Base-by-base conservation (phyloP, 37 sponge, comb jelly and placozoan genomes). In the Dysidea cf. avara region DNA sequence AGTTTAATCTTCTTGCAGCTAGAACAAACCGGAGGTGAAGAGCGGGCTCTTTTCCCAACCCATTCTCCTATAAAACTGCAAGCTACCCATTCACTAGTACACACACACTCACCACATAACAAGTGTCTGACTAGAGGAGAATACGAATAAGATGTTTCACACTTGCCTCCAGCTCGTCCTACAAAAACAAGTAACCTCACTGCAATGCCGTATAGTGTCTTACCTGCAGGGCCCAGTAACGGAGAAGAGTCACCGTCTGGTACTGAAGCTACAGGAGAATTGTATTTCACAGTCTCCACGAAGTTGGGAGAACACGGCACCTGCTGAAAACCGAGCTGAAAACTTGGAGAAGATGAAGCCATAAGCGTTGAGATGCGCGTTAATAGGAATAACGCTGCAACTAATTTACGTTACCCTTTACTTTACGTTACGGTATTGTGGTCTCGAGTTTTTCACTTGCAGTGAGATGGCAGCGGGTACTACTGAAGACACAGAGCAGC, bases 241-340 rank as follows among this genome's bases (percentile, higher is more conserved):
- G 59, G 31, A 56, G 30, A n/a, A n/a, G n/a, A 30, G 7, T 11
- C 37, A 39, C 3, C 29, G 33, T 80, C 81, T 51, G 81, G 81
- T 7, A 80, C 74, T 31, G 33, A 46, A 29, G 74, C 66, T n/a
- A 48, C 34, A 22, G 82, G 82, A 35, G 82, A 81, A 22, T 26
- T 68, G 56, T 49, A 38, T 66, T 31, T n/a, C 14, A 29, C 43
- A 32, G 60, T 28, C 29, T 29, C 18, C 53, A 40, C 71, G 4
- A 29, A 22, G 50, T 34, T 72, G 11, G 77, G 83, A 21, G 83
- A 76, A 29, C 64, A 40, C 2, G 83, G 83, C 4, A 83, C 83
- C 22, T 22, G 62, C 53, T 83, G 83, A 25, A 69, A 59, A 18
- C 14, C 6, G 12, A 24, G 29, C 53, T 83, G 83, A 25, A 69